These are phyloP conservation scores for Acropora yongei DNA, from an alignment of 64 coral and sea anemone genomes.

Conservation along the genomic window DNA sequence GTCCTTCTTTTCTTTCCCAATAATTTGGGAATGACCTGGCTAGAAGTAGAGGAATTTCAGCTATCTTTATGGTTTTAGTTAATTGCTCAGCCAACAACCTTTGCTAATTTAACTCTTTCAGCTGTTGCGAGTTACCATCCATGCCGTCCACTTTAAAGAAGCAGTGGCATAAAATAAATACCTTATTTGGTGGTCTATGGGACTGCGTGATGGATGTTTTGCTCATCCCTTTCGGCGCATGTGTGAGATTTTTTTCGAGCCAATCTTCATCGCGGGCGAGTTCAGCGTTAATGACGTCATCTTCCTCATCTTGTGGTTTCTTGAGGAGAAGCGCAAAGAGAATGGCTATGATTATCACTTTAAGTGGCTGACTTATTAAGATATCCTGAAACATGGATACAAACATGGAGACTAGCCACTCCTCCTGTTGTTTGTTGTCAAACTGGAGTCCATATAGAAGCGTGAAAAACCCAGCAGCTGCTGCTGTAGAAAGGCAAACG, in stretches of 20 bases:
- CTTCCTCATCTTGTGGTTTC: conserved; percentile 86
- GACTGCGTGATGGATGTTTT: conserved; percentile 11
- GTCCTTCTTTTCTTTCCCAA: too few species aligned
- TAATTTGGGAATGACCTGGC: too few species aligned
- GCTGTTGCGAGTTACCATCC: too few species aligned
- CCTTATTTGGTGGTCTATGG: conserved; percentile 76
- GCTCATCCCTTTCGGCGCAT: conserved; percentile 11
- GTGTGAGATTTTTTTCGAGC: conserved; percentile 78
- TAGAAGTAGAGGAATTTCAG: too few species aligned
- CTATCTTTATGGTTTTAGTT: too few species aligned
- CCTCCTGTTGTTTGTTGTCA: conserved; percentile 60
- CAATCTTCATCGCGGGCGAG: conserved; percentile 88
- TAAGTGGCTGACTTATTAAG: conserved; percentile 89
- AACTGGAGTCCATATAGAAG: conserved; percentile 78
- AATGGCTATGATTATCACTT: conserved; percentile 77
- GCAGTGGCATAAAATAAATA: neutral
- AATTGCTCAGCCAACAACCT: too few species aligned
- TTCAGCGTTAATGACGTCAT: conserved; percentile 77
- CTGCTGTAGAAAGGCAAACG: conserved; percentile 60
- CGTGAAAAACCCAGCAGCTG: conserved; percentile 71
- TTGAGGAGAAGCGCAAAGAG: conserved; percentile 87
- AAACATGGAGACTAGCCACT: conserved; percentile 84
- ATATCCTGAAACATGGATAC: conserved; percentile 91
- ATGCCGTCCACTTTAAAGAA: neutral
- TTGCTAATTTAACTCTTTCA: too few species aligned